These are phyloP conservation scores for Tetramorium alpestre DNA, from an alignment of 1,140 invertebrate genomes.

Conservation along the genomic window DNA sequence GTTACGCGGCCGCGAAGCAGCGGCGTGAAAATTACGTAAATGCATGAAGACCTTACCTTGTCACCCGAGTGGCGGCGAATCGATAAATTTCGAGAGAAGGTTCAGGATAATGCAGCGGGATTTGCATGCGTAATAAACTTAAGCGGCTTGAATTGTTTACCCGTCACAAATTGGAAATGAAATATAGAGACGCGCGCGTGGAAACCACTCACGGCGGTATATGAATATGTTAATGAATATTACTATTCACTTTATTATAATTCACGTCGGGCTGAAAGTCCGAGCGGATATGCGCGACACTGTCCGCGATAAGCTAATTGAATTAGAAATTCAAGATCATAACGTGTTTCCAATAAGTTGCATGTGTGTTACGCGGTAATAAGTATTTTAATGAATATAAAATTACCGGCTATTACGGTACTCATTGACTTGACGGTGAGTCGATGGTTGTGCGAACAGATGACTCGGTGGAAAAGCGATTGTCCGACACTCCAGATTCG, in stretches of 20 bases:
- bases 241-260: constrained; percentile 5
- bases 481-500: neutral
- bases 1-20: too few species aligned
- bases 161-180: constrained; percentile 24
- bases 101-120: constrained; percentile 26
- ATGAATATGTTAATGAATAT: constrained; percentile 50
- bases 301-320: neutral
- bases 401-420: neutral
- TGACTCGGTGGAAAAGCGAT: neutral
- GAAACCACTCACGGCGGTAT: neutral
- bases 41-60: constrained; percentile 3
- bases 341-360: neutral
- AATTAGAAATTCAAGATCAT: constrained; percentile 5
- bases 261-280: neutral
- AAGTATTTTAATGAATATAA: neutral
- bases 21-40: constrained; percentile 21
- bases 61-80: neutral
- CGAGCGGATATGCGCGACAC: neutral
- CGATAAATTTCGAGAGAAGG: constrained; percentile 34
- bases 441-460: neutral
- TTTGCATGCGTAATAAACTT: constrained; percentile 39
- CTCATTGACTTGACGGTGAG: neutral
- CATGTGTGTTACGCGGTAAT: neutral
- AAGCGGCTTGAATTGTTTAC: constrained; percentile 13
- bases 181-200: neutral